Evolutionary conservation across 2,797 vertebrate genomes (phyloP).

Genomic region (Macropodus opercularis): DNA sequence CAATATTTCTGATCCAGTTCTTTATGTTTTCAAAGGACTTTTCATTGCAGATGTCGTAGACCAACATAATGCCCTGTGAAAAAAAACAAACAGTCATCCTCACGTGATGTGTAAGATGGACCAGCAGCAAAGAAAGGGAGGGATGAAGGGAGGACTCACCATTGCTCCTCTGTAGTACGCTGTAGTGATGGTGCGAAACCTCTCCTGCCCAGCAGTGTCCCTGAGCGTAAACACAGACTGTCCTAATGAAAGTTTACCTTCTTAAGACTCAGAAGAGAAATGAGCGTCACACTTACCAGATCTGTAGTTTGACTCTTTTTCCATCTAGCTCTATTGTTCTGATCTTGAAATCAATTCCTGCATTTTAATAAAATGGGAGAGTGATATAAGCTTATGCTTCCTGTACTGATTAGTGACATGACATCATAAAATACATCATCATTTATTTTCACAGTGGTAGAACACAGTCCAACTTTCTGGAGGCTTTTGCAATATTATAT

Average conservation of each 20-base stretch:
- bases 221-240: slow-evolving; percentile 58
- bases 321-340: slow-evolving; percentile 97
- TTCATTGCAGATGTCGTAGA: slow-evolving; percentile 98
- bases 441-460: neutral
- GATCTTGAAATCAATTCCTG: slow-evolving; percentile 99
- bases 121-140: neutral
- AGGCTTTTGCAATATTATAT: neutral
- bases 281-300: slow-evolving; percentile 87
- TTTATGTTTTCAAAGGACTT: slow-evolving; percentile 99
- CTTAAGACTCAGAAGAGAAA: neutral
- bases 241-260: neutral
- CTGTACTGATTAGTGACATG: slow-evolving; percentile 15
- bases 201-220: slow-evolving; percentile 98
- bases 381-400: neutral
- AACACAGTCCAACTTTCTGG: neutral
- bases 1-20: slow-evolving; percentile 99
- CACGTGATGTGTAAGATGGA: slow-evolving; percentile 15
- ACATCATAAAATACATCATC: slow-evolving; percentile 3
- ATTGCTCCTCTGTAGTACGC: slow-evolving; percentile 99
- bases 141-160: slow-evolving; percentile 78
- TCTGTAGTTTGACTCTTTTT: slow-evolving; percentile 98
- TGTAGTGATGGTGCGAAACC: slow-evolving; percentile 98
- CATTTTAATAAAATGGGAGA: slow-evolving; percentile 64
- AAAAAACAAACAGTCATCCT: slow-evolving; percentile 20
- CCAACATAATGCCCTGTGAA: slow-evolving; percentile 95